Percentiles rank a stretch among this genome's conserved stretches.
phyloP scores from a whole-genome alignment of 2,113 vertebrate species.

The Etia nguti region DNA sequence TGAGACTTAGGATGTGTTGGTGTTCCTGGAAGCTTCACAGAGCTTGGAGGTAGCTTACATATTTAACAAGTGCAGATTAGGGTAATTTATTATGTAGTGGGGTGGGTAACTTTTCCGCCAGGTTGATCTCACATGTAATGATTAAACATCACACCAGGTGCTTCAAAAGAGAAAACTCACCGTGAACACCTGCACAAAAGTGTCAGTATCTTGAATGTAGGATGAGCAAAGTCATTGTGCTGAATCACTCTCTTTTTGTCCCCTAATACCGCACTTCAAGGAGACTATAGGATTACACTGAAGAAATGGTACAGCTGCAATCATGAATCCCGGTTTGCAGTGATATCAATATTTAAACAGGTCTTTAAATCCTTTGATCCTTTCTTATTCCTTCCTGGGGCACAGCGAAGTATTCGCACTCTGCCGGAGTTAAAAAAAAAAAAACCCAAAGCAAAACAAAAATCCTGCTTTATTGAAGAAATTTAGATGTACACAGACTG shows the following conservation, averaged over 20 bases:
- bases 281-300: not conserved
- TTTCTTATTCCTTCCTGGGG: conserved; percentile 15
- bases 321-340: not conserved
- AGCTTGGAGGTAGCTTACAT: conserved; percentile 11
- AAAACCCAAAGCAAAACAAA: not conserved
- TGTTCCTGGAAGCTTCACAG: conserved; percentile 56
- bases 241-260: conserved; percentile 38
- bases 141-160: conserved; percentile 32
- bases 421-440: not conserved
- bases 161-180: conserved; percentile 23
- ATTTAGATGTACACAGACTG: not conserved
- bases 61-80: not conserved
- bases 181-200: conserved; percentile 48
- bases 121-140: conserved; percentile 42
- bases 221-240: conserved; percentile 24
- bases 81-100: not conserved
- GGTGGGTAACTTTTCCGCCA: not conserved
- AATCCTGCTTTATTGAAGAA: not conserved
- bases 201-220: conserved; percentile 27
- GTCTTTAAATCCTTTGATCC: conserved; percentile 22
- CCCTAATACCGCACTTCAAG: not conserved
- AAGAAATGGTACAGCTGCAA: conserved; percentile 11
- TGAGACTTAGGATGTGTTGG: not conserved
- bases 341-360: conserved; percentile 43
- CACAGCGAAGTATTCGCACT: not conserved